Base-by-base conservation (phyloP, 2,888 invertebrate species). In the Aphelenchoides bicaudatus region DNA sequence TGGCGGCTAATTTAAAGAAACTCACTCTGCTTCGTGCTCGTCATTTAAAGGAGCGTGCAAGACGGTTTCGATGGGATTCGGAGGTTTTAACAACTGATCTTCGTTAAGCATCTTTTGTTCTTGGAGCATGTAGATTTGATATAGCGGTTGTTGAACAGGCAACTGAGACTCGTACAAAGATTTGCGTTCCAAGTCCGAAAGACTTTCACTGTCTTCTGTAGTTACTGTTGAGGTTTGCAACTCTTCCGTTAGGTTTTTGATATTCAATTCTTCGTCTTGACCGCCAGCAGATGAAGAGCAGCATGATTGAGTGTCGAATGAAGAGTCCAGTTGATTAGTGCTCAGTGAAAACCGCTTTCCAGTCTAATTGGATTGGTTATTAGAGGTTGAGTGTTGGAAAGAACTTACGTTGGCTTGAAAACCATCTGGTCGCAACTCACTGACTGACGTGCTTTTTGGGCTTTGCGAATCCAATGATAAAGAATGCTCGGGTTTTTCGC, bases 111-210 rank as follows among this genome's bases (percentile, higher is more conserved):
- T 46, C 39, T 63, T 65, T 30, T 70, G 64, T 37, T 72, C 68
- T 28, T 71, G 69, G 19, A 72, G 39, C 70, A 73, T 71, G 57
- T 74, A 74, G 47, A 71, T 68, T 53, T 74, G 74, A 55, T 74
- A 74, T 6, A 74, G 56, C 6, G 74, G 74, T 50, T 72, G 74
- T 23, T 65, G 64, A n/a, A 59, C 66, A 1, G 74, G 71, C n/a
- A 74, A 51, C 53, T 51, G 61, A 58, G 59, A 71, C 61, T 57
- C 58, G 51, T 56, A 60, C 19, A 43, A 13, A 16, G 38, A 38
- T 3, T 51, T 51, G 19, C 52, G 31, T 8, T 51, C 52, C 19
- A 16, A 19, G 21, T 51, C 52, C 1, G 52, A 51, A 2, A 51
- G 37, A 29, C 37, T 34, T 21, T 51, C 52, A 6, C 25, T 21